A percentile compares a stretch with the other conserved stretches of the same genome.
phyloP scores from a whole-genome alignment of 2,797 vertebrate genomes.

The Diglossa cyanea region DNA sequence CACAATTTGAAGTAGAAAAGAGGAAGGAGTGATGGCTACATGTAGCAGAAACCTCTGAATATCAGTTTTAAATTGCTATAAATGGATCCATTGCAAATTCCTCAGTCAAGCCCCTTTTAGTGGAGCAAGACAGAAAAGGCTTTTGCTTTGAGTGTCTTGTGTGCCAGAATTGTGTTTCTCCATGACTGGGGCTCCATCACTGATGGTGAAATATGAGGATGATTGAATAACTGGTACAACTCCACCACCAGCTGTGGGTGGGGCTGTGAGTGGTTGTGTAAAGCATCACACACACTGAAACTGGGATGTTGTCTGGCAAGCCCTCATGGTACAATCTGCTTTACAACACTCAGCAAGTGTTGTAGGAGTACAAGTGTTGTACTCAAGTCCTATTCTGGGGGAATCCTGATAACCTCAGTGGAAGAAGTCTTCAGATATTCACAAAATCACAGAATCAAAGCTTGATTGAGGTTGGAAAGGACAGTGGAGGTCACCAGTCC shows the following conservation, averaged over 20 bases:
- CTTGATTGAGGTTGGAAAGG: not conserved
- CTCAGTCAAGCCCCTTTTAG: not conserved
- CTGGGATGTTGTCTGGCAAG: not conserved
- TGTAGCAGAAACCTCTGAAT: not conserved
- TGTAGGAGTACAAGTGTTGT: no score
- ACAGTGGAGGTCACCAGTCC: not conserved
- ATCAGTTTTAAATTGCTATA: not conserved
- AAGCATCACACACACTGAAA: not conserved
- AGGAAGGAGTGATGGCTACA: not conserved
- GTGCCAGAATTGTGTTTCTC: not conserved
- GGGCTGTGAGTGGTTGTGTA: not conserved
- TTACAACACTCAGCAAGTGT: not conserved
- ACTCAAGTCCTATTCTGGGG: not conserved
- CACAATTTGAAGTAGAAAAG: not conserved
- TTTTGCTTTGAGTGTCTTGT: not conserved
- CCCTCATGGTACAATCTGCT: not conserved
- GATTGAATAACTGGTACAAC: not conserved
- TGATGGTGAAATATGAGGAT: not conserved
- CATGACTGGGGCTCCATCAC: not conserved
- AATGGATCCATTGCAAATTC: not conserved
- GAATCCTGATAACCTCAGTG: not conserved
- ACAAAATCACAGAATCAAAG: not conserved
- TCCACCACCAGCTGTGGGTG: not conserved
- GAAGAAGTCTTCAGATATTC: not conserved
- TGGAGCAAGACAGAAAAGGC: not conserved